Evolutionary conservation across 2,888 invertebrate genomes (phyloP), one percentile per base, ranked within the genome.

Genomic region (Alsophila aescularia): DNA sequence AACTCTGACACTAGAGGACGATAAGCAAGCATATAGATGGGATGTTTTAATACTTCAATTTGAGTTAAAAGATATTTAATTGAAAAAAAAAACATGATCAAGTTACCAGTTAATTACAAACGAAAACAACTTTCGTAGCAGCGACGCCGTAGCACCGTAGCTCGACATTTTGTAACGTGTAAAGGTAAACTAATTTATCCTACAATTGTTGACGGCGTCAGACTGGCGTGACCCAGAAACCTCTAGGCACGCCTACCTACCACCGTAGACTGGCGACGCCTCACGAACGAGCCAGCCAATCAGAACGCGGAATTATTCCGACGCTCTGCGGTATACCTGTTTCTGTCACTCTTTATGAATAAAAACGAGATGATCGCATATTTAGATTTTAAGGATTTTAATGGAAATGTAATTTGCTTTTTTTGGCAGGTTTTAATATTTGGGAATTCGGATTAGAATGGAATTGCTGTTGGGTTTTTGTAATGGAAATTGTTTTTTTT

Each of bases 211-310:
- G 27, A 1, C 14, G 9, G 29, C 10, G 24, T 2, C 27, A 37
- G 34, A 8, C 8, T 29, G 75, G 63, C 71, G 70, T 77, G 77
- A 75, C 72, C 77, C 77, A 73, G 75, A 45, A 40, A 42, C 36
- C 29, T 70, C 79, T 24, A 81, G 44, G 39, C 90, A 90, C 91
- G 90, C 91, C 90, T 81, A 85, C 75, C 72, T 75, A 72, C 73
- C 79, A 73, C 76, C 73, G 71, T 74, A 77, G 73, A 75, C 69
- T 77, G 78, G 77, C 79, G 83, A 85, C 89, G 88, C 89, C 90
- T 83, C 73, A 78, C 66, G 58, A 64, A 79, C 76, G 80, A 70
- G 77, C 75, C 85, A 80, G 71, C 93, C 93, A 93, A 93, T 93
- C 86, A 77, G 68, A 75, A 58, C 51, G 56, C 72, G 16, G 56